Conservation (phyloP, 1,140 invertebrate species). For the Drosophila yakuba region DNA sequence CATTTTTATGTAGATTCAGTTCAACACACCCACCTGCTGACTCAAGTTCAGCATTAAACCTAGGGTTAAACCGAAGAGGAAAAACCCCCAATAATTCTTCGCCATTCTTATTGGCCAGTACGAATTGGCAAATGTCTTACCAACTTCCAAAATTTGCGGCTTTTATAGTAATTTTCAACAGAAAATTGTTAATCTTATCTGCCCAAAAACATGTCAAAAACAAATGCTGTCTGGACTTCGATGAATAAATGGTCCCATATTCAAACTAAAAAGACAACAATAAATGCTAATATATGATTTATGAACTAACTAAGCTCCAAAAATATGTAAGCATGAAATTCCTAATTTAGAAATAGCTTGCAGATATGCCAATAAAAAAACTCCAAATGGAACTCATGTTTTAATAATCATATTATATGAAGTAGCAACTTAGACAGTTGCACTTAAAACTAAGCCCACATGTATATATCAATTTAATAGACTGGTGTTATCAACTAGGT, state of each 20-base stretch:
- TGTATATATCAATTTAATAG: not conserved
- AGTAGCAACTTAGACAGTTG: not conserved
- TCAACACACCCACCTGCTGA: conserved; percentile 32
- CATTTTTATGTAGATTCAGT: not conserved
- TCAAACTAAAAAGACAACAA: not conserved
- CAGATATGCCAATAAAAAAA: not conserved
- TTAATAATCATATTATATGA: not conserved
- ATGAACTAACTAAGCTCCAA: not conserved
- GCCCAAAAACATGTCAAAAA: not conserved
- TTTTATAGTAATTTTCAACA: conserved; percentile 5
- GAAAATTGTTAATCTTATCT: conserved; percentile 10
- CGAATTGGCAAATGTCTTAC: conserved; percentile 8
- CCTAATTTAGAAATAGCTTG: not conserved
- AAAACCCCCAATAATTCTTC: conserved; percentile 1
- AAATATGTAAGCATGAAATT: not conserved
- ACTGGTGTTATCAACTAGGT: not conserved
- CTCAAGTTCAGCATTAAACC: conserved; percentile 22
- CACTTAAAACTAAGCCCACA: not conserved
- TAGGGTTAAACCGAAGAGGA: not conserved
- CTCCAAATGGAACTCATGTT: not conserved
- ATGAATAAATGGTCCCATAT: not conserved
- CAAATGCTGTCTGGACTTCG: not conserved
- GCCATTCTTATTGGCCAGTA: conserved; percentile 7
- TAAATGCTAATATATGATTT: not conserved
- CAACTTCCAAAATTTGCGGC: not conserved